Conservation (phyloP, 2,888 invertebrate genomes). For the Fragum fragum region DNA sequence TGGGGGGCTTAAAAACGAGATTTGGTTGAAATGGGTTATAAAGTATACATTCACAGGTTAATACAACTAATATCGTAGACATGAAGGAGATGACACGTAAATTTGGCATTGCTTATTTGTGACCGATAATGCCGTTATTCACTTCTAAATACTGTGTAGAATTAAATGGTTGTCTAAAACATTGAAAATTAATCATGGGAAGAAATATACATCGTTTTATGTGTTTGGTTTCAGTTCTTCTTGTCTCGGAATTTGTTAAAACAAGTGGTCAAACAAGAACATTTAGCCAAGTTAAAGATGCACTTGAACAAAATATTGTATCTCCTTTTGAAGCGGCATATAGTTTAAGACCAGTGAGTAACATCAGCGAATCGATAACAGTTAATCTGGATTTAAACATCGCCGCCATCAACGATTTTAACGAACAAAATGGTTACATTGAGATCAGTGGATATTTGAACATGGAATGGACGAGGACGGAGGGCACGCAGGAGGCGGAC, state of each 20-base stretch:
- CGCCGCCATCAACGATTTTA: conserved; percentile 40
- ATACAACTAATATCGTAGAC: too few relatives aligned
- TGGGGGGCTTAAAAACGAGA: too few relatives aligned
- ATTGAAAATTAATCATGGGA: too few relatives aligned
- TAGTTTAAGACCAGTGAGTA: conserved; percentile 19
- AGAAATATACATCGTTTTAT: too few relatives aligned
- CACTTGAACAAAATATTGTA: background rate
- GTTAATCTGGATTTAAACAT: conserved; percentile 36
- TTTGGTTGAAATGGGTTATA: too few relatives aligned
- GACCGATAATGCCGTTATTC: too few relatives aligned
- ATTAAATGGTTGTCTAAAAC: too few relatives aligned
- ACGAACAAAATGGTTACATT: conserved; percentile 43
- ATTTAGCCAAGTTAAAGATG: background rate
- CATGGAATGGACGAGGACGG: conserved; percentile 33
- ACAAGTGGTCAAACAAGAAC: background rate
- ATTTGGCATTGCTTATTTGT: too few relatives aligned
- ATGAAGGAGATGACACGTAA: too few relatives aligned
- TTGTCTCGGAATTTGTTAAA: background rate
- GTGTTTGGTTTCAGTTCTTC: too few relatives aligned
- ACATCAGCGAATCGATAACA: background rate
- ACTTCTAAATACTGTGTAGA: too few relatives aligned
- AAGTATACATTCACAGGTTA: too few relatives aligned
- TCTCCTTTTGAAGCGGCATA: background rate
- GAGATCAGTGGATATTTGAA: conserved; percentile 53
- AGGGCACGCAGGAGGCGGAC: background rate